Evolutionary conservation across 2,113 vertebrate genomes (phyloP), one percentile per base, ranked within the genome.

Genomic region (Circaetus gallicus): DNA sequence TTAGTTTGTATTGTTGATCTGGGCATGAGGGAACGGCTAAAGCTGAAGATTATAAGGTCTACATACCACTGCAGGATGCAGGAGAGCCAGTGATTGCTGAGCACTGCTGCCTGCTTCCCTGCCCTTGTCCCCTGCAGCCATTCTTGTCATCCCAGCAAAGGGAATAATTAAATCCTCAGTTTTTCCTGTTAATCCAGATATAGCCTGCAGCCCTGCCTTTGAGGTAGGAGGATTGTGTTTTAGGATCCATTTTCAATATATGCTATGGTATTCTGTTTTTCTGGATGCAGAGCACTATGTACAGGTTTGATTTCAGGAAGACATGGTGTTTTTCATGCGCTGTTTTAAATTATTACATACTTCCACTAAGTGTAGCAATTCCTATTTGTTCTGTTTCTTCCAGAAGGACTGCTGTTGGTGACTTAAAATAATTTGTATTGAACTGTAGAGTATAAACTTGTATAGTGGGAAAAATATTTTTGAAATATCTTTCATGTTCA

Each of bases 81-180:
- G 73, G 74, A 43, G 50, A 82, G 78, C 11, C 29, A 36, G 74
- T n/a, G 72, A 78, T 16, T 65, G 85, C 70, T 85, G 73, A 79
- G 32, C 38, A 28, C 52, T 92, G 43, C 73, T 93, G 42, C 52
- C 70, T 59, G 43, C 66, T 72, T 79, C 53, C 67, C 59, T 94
- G 66, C 49, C 70, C 90, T 90, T 0, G 0, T 76, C 40, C 84
- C 52, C 79, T 86, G 74, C 82, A 93, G 78, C 45, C 66, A 42
- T 77, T 58, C 86, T 53, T 95, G 80, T 88, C 91, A 81, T 83
- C 38, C 63, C 24, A 58, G 72, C 55, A 73, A 86, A 83, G 45
- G n/a, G 53, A 95, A 77, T 93, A 70, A 73, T 89, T 69, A 95
- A 95, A 91, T 91, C 71, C 71, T 77, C 13, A 7, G 2, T 81